Conservation (phyloP, 2,888 invertebrate species). For the Polia nebulosa region DNA sequence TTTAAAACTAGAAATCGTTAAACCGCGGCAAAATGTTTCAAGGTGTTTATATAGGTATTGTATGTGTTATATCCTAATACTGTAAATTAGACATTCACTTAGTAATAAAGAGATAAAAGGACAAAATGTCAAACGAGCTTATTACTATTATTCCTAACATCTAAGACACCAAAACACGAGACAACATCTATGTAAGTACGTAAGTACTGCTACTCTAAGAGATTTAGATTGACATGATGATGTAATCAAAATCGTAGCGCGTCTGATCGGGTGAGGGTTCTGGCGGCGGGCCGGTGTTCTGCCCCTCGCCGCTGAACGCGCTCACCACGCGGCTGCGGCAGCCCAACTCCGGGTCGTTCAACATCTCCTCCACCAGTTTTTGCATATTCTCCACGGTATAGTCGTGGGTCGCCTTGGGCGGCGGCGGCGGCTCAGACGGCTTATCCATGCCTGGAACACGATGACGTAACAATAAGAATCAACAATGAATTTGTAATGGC, state of each 20-base stretch:
- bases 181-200: neutral
- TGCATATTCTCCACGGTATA: constrained; percentile 18
- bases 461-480: constrained; percentile 17
- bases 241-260: constrained; percentile 10
- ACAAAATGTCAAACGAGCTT: neutral
- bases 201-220: neutral
- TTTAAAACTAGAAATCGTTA: neutral
- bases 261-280: neutral
- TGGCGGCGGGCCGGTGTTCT: neutral
- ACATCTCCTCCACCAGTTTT: constrained; percentile 27
- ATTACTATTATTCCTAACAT: neutral
- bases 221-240: constrained; percentile 33
- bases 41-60: no score
- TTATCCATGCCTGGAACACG: constrained; percentile 36
- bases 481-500: constrained; percentile 12
- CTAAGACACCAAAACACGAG: no score
- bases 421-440: neutral
- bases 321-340: constrained; percentile 25
- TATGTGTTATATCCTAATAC: no score
- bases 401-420: neutral
- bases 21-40: neutral
- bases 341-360: constrained; percentile 45
- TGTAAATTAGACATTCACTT: neutral
- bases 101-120: no score
- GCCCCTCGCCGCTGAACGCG: constrained; percentile 6